Evolutionary conservation across 2,888 invertebrate species (phyloP), one percentile per base, ranked within the genome.

Genomic region (Pyrrhosoma nymphula): DNA sequence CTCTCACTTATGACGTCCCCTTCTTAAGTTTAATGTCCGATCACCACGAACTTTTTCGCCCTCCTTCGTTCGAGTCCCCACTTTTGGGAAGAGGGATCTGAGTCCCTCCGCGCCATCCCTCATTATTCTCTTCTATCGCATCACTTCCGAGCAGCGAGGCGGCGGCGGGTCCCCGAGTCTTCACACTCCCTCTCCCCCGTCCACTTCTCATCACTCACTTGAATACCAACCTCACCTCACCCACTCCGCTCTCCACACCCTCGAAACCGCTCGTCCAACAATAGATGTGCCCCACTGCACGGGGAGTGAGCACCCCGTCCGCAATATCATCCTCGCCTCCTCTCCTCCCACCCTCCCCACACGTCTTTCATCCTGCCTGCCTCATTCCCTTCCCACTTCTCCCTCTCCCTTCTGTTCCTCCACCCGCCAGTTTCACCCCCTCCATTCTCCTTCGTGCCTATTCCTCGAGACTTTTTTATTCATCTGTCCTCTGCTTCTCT

Each of bases 241-340:
- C 82, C 82, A 10, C 23, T 8, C 26, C n/a, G 1, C 69, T 26
- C 26, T 20, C n/a, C 69, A 23, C 23, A 26, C 69, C n/a, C 26
- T n/a, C 69, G 12, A 69, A 69, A 0, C 69, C 69, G 69, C 69
- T 30, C 82, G 82, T 35, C 82, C 82, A 82, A 82, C 82, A 82
- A 82, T 82, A 82, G 82, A 82, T 82, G 23, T 82, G 82, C 82
- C 82, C 82, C 82, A 82, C 82, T 82, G 82, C 82, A 82, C 82
- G 82, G 35, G 35, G 35, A 35, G 35, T n/a, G 82, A 82, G 82
- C 82, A 82, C 82, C 82, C 82, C 35, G 82, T 82, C 82, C 82
- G 10, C 82, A 35, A 14, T 35, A 16, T 82, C 69, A 26, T n/a
- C 23, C 35, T 20, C 90, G 3, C 60, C 23, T 10, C 55, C 18